Conservation (phyloP, 2,113 vertebrate species). For the Anas platyrhynchos region DNA sequence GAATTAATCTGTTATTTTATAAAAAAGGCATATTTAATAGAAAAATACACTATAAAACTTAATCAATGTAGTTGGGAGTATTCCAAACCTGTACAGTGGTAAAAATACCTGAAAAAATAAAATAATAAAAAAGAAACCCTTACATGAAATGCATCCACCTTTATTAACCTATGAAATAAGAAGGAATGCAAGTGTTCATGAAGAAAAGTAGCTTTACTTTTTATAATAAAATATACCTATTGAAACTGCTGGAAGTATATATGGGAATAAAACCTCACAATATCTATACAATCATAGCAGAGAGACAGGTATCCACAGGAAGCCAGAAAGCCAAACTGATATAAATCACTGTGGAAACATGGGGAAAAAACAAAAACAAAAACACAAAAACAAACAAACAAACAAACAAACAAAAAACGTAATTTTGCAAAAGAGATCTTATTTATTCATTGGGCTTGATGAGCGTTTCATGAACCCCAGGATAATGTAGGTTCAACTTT, state of each 20-base stretch:
- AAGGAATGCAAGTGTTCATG: background rate
- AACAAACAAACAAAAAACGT: background rate
- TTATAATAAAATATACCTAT: background rate
- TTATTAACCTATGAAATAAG: background rate
- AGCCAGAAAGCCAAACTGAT: fast-evolving
- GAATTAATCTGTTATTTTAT: background rate
- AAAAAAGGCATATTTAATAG: background rate
- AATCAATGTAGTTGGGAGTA: background rate
- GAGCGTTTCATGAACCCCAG: background rate
- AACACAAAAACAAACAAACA: too few species aligned
- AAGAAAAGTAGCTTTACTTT: background rate
- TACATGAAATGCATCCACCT: fast-evolving
- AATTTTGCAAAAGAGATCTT: background rate
- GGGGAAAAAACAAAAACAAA: background rate
- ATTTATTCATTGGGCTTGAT: fast-evolving
- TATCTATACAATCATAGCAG: fast-evolving
- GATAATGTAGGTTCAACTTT: background rate
- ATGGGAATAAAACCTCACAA: fast-evolving
- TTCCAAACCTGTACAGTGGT: background rate
- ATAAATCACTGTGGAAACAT: background rate
- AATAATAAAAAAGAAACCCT: background rate
- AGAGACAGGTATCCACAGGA: background rate
- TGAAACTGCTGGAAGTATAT: fast-evolving
- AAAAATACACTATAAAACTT: background rate
- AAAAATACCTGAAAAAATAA: background rate